These are phyloP conservation scores for Drosophila recens DNA, from an alignment of 2,888 invertebrate genomes.

Conservation along the genomic window DNA sequence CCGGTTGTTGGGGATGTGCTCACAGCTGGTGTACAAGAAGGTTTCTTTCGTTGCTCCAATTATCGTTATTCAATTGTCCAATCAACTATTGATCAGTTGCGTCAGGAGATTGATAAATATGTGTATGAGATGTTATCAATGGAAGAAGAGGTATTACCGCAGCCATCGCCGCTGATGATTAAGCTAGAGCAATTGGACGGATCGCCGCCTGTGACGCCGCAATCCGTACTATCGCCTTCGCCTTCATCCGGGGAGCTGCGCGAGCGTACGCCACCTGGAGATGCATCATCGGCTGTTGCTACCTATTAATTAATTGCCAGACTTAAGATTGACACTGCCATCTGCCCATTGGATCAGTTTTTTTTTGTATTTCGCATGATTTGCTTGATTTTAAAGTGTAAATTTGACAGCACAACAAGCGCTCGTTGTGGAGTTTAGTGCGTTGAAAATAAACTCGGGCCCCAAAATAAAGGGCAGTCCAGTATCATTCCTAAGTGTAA, in stretches of 20 bases:
- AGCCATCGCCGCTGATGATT: conserved; percentile 63
- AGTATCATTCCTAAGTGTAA: conserved; percentile 1
- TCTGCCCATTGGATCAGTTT: conserved; percentile 25
- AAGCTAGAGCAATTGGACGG: conserved; percentile 66
- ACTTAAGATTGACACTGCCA: conserved; percentile 17
- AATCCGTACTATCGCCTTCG: conserved; percentile 35
- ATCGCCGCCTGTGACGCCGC: conserved; percentile 37
- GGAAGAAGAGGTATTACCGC: conserved; percentile 32
- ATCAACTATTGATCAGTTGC: conserved; percentile 59
- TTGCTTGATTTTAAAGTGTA: conserved; percentile 16
- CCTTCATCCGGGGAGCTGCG: conserved; percentile 52
- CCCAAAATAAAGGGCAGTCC: conserved; percentile 10
- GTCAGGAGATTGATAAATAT: conserved; percentile 65
- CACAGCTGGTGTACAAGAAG: conserved; percentile 51
- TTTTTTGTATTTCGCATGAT: conserved; percentile 16
- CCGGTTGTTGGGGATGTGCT: conserved; percentile 67
- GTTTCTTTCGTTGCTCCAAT: conserved; percentile 53
- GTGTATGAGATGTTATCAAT: conserved; percentile 55
- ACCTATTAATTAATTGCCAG: conserved; percentile 29
- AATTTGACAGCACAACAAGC: conserved; percentile 15
- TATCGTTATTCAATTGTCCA: conserved; percentile 54
- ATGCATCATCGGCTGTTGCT: conserved; percentile 49
- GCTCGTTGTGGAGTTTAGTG: conserved; percentile 5
- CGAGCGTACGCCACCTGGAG: conserved; percentile 59
- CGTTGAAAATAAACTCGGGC: conserved; percentile 14